Evolutionary conservation across 2,888 invertebrate genomes (phyloP).

Genomic region (Trissonchulus latispiculum): DNA sequence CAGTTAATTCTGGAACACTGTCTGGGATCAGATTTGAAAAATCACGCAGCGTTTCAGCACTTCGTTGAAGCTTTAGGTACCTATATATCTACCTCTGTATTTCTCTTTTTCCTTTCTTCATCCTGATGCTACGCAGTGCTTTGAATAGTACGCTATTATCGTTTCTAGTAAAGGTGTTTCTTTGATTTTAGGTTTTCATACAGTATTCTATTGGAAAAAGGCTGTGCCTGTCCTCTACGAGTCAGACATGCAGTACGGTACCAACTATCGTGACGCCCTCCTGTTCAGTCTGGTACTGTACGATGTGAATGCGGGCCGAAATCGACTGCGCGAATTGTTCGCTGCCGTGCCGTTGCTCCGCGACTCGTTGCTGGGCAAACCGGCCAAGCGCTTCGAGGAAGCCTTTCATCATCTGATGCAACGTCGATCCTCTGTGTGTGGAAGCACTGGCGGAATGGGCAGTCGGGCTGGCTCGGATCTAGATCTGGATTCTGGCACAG

Average conservation of each 20-base stretch:
- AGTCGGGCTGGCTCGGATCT: neutral
- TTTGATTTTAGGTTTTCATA: constrained; percentile 26
- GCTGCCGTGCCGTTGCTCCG: constrained; percentile 42
- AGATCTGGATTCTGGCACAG: too few relatives aligned
- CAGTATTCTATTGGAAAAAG: constrained; percentile 32
- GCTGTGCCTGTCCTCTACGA: constrained; percentile 38
- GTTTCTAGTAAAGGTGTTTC: too few relatives aligned
- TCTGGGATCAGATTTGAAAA: constrained; percentile 23
- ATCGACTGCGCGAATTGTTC: constrained; percentile 39
- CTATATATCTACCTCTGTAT: neutral
- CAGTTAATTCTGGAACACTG: constrained; percentile 34
- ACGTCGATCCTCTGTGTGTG: neutral
- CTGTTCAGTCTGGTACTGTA: constrained; percentile 40
- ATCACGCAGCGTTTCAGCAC: constrained; percentile 26
- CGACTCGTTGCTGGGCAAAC: constrained; percentile 37
- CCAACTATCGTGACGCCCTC: constrained; percentile 39
- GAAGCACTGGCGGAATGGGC: neutral
- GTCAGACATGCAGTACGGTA: constrained; percentile 38
- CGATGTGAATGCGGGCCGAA: constrained; percentile 41
- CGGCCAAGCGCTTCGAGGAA: constrained; percentile 41
- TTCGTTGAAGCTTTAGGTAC: constrained; percentile 31
- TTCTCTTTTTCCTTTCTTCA: neutral
- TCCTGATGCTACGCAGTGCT: too few relatives aligned
- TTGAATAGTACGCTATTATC: too few relatives aligned
- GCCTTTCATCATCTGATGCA: constrained; percentile 28